Conservation (phyloP, 2,888 invertebrate genomes). For the Tinea semifulvella region DNA sequence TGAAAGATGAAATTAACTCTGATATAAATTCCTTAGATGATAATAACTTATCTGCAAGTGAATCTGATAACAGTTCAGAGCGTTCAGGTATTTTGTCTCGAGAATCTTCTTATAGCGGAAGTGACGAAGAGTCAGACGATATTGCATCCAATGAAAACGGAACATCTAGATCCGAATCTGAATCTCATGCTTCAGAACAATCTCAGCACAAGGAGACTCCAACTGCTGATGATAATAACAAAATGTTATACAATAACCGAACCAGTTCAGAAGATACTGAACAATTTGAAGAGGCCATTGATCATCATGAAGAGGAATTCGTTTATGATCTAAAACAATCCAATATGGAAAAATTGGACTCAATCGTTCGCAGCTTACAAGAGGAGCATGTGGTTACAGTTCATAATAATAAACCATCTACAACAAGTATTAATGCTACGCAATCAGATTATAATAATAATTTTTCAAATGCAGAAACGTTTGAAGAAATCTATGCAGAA, state of each 20-base stretch:
- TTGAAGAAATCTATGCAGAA: constrained; percentile 58
- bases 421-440: constrained; percentile 19
- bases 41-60: constrained; percentile 53
- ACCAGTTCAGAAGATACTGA: constrained; percentile 60
- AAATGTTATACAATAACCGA: constrained; percentile 22
- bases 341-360: constrained; percentile 53
- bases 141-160: constrained; percentile 46
- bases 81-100: constrained; percentile 34
- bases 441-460: constrained; percentile 46
- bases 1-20: constrained; percentile 71
- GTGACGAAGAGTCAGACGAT: constrained; percentile 45
- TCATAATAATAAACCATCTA: constrained; percentile 24
- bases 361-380: constrained; percentile 53
- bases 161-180: constrained; percentile 32
- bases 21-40: constrained; percentile 63
- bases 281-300: constrained; percentile 59
- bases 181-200: too few relatives aligned
- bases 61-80: constrained; percentile 43
- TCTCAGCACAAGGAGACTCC: not conserved
- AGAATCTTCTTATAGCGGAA: constrained; percentile 59
- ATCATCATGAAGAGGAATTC: constrained; percentile 43
- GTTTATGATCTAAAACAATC: constrained; percentile 40
- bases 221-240: constrained; percentile 10
- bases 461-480: constrained; percentile 40
- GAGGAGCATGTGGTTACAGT: constrained; percentile 42